phyloP scores from a whole-genome alignment of 1,140 invertebrate species.

The Drosophila oshimai region DNA sequence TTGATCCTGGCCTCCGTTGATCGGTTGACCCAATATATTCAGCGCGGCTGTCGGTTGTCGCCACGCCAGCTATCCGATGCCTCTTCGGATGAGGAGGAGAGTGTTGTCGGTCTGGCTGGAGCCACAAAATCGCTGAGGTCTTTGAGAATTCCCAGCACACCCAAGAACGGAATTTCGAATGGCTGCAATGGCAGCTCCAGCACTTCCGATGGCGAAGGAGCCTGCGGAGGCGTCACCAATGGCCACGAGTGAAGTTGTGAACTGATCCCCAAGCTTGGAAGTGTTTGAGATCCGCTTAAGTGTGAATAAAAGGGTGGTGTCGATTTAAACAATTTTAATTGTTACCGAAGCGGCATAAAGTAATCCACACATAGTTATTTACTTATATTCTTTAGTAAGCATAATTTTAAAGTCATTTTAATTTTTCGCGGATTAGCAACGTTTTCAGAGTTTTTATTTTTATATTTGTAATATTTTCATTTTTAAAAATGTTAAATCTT shows the following conservation, averaged over 20 bases:
- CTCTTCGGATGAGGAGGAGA: conserved; percentile 85
- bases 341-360: not conserved
- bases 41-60: conserved; percentile 87
- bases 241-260: conserved; percentile 5
- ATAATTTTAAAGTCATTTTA: not conserved
- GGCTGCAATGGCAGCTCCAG: conserved; percentile 23
- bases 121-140: conserved; percentile 18
- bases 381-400: not conserved
- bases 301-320: conserved; percentile 1
- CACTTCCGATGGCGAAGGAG: conserved; percentile 46
- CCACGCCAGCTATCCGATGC: conserved; percentile 87
- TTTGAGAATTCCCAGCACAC: conserved; percentile 15
- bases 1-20: conserved; percentile 93
- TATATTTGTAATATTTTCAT: not conserved
- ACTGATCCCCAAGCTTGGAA: not conserved
- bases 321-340: not conserved
- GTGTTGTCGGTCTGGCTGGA: conserved; percentile 6
- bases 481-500: not conserved
- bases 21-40: conserved; percentile 88
- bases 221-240: conserved; percentile 17
- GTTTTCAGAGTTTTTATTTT: not conserved
- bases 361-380: not conserved
- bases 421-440: not conserved
- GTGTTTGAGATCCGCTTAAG: not conserved
- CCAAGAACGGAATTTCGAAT: conserved; percentile 41